Base-by-base conservation (phyloP, 2,797 vertebrate species). In the Lateolabrax maculatus region DNA sequence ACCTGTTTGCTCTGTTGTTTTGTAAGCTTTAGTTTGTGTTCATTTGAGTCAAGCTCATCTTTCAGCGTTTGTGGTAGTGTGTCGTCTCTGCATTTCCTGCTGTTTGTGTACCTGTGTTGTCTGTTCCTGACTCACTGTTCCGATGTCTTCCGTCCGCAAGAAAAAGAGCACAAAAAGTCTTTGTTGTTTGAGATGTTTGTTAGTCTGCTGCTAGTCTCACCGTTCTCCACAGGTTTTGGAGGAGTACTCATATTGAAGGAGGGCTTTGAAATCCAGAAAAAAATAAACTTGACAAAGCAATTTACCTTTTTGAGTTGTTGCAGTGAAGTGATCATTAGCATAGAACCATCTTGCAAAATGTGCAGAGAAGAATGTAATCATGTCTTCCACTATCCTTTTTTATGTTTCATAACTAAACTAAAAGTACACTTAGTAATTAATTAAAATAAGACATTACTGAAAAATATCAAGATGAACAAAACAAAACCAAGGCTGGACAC, bases 91-190 rank as follows among this genome's bases (percentile, higher is more conserved):
- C 29, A 4, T 63, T 81, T 86, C 64, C 57, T 68, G 77, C 73
- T 85, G 62, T 81, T 79, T 86, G 77, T 87, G 80, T 62, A 66
- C 56, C 36, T 71, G 34, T 68, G 63, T 68, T 84, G 79, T 77
- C 63, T 79, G 53, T 37, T 75, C 51, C 55, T 78, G 64, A 63
- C 58, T 73, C 73, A 71, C 27, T 75, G 43, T 44, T 83, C 21
- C 29, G 71, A 41, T 76, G 60, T 84, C 79, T 84, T 58, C 37
- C 36, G 41, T 53, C 11, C 48, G 76, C 0, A 23, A 68, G 36
- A 66, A 67, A 78, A 82, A 83, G 11, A 66, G 70, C 48, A 71
- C 18, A 72, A 52, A 83, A 77, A 77, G 51, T 58, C 29, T 69
- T 12, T 16, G 31, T 25, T 64, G 67, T 72, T 71, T 49, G 29